These are phyloP conservation scores for Neuroterus valhalla DNA, from an alignment of 1,140 invertebrate species.

Conservation along the genomic window DNA sequence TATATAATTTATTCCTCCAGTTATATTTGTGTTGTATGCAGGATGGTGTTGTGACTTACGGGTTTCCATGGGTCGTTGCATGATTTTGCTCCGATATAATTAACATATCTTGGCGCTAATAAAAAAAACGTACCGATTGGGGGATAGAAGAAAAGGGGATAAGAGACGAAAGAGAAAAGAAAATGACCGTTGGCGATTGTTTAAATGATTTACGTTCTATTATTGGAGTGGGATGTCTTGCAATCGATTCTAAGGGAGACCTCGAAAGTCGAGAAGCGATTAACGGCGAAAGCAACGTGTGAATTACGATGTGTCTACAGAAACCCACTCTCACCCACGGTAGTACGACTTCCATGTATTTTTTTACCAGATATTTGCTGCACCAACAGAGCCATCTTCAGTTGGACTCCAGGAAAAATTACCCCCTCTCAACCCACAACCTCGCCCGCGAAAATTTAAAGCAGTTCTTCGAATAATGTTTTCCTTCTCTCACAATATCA, in stretches of 20 bases:
- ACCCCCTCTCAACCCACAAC: too few relatives aligned
- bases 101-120: background rate
- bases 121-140: background rate
- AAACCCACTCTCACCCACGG: background rate
- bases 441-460: too few relatives aligned
- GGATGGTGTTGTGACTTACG: too few relatives aligned
- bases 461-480: too few relatives aligned
- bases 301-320: constrained; percentile 11
- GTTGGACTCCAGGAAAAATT: too few relatives aligned
- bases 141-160: background rate
- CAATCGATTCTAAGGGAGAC: background rate
- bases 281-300: background rate
- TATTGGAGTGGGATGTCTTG: background rate
- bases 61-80: background rate
- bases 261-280: constrained; percentile 3
- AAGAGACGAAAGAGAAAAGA: background rate
- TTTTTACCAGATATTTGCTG: too few relatives aligned
- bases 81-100: background rate
- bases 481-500: too few relatives aligned
- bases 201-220: constrained; percentile 3
- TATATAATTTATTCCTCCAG: background rate
- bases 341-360: too few relatives aligned
- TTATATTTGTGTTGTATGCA: too few relatives aligned
- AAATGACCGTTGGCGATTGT: background rate
- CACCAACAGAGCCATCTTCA: too few relatives aligned